Base-by-base conservation (phyloP, 2,888 invertebrate species). In the Drosophila dives region DNA sequence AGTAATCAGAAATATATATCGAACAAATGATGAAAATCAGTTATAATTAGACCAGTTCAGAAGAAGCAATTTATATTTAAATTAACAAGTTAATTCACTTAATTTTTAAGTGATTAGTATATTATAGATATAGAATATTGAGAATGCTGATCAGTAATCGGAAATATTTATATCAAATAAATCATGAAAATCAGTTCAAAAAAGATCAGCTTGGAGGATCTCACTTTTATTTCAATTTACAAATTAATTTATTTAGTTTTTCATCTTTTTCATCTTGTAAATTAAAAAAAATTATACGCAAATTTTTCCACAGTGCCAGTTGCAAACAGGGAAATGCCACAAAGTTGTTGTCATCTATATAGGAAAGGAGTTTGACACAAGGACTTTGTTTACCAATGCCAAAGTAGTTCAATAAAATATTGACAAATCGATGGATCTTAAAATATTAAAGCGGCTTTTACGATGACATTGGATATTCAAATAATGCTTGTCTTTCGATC, bases 281-380 rank as follows among this genome's bases (percentile, higher is more conserved):
- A 36, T 3, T 17, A 38, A 6, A 17, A 2, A n/a, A 2, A n/a
- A 2, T 23, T 4, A 4, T 23, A 15, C 0, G 15, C 45, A 32
- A 53, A 29, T 38, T 63, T 3, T 6, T 10, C 66, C 54, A 64
- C 20, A 20, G 64, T 66, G 8, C 17, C 5, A 17, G 7, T 23
- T 23, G 33, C 11, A 17, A 20, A 8, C 15, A 17, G 73, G 66
- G 66, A 71, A 80, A 29, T 29, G 64, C 66, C 85, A 71, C 76
- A 80, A 75, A 64, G 53, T 67, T 64, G 64, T 74, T 64, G 69
- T 72, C 50, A 23, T 29, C 29, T 32, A n/a, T 11, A 26, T 29
- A 23, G 17, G 38, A 42, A 32, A 53, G 45, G 61, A 40, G 50
- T 42, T 29, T 38, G 71, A 26, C 45, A 64, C 59, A 53, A 50